Evolutionary conservation across 2,888 invertebrate species (phyloP).

Genomic region (Meliscaeva auricollis): DNA sequence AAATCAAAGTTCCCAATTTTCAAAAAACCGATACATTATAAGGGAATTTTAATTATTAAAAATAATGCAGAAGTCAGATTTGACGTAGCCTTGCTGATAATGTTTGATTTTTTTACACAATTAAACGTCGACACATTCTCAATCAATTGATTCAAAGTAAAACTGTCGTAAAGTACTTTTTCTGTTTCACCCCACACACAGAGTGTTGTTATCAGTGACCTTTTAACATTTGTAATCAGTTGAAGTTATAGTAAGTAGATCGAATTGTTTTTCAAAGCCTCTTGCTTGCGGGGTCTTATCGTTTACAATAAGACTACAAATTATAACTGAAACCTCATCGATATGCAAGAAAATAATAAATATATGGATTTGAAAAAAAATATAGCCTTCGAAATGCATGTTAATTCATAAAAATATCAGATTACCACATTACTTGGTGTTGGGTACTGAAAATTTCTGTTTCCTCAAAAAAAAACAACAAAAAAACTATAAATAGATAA

Average conservation of each 20-base stretch:
- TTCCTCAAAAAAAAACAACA: conserved; percentile 3
- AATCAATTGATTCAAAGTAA: too few relatives aligned
- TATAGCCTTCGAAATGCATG: conserved; percentile 15
- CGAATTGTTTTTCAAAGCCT: not conserved
- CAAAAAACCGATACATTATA: too few relatives aligned
- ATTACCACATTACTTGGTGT: conserved; percentile 14
- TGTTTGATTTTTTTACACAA: too few relatives aligned
- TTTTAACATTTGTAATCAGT: not conserved
- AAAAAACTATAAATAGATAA: conserved; percentile 2
- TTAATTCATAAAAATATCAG: conserved; percentile 16
- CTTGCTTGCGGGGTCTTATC: not conserved
- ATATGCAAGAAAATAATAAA: not conserved
- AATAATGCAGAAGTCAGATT: too few relatives aligned
- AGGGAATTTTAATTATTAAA: too few relatives aligned
- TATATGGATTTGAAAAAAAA: not conserved
- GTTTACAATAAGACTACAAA: not conserved
- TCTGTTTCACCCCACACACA: not conserved
- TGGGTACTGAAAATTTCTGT: conserved; percentile 46
- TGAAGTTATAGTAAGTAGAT: not conserved
- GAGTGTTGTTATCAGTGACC: not conserved
- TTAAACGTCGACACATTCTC: too few relatives aligned
- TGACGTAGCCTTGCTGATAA: too few relatives aligned
- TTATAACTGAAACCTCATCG: not conserved
- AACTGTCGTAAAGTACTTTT: not conserved
- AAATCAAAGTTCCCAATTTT: too few relatives aligned